phyloP scores from a whole-genome alignment of 2,888 invertebrate species.

The Lepidocyrtinus sp. region DNA sequence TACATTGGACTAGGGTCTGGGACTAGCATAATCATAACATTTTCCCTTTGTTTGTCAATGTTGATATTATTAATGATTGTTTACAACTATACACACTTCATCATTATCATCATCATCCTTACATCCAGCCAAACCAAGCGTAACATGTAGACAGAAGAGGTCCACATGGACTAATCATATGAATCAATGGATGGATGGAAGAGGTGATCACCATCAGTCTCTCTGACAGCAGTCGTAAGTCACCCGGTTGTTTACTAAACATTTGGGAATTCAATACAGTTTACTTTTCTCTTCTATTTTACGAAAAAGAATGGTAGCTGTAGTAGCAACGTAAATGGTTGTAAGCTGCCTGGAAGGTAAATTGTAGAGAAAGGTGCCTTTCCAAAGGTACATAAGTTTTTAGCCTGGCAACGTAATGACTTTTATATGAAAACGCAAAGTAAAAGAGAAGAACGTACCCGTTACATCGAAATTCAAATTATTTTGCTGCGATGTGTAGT shows the following conservation, averaged over 20 bases:
- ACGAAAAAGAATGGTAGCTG: no score
- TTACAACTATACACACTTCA: background rate
- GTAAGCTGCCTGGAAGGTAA: no score
- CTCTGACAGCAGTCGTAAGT: background rate
- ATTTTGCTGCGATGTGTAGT: no score
- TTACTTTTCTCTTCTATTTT: background rate
- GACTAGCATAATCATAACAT: background rate
- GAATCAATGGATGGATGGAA: background rate
- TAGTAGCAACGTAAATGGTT: no score
- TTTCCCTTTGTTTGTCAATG: background rate
- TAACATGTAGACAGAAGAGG: background rate
- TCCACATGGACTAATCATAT: background rate
- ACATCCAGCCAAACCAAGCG: background rate
- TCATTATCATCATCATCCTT: background rate
- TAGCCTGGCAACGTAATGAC: no score
- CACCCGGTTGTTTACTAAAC: background rate
- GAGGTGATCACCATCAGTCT: background rate
- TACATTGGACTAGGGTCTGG: background rate
- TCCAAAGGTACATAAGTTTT: no score
- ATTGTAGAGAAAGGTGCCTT: no score
- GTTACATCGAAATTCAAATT: no score
- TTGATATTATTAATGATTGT: background rate
- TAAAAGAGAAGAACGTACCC: no score
- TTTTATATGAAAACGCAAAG: no score
- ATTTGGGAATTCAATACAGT: background rate